These are phyloP conservation scores for Scaptomyza pallida DNA, from an alignment of 1,140 invertebrate genomes.

Conservation along the genomic window DNA sequence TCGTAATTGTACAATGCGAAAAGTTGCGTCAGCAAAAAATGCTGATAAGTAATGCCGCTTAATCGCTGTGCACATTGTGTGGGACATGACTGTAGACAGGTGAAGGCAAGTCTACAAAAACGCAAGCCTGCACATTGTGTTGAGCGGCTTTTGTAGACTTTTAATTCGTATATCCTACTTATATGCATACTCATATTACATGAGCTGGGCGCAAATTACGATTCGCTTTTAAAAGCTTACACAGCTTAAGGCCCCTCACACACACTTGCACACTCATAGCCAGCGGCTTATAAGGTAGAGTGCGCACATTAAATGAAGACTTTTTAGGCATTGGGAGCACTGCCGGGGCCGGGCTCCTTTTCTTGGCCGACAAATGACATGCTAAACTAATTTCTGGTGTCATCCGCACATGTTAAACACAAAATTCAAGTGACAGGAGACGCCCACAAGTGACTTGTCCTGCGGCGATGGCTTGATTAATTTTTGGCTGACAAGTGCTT, in stretches of 20 bases:
- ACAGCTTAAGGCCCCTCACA: conserved; percentile 6
- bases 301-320: background rate
- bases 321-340: conserved; percentile 26
- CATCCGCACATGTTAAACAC: conserved; percentile 69
- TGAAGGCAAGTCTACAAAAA: background rate
- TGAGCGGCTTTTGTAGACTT: background rate
- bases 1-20: conserved; percentile 74
- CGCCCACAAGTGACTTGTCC: conserved; percentile 50
- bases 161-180: too few relatives aligned
- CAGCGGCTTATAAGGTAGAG: conserved; percentile 15
- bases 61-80: conserved; percentile 1
- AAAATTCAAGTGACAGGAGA: conserved; percentile 57
- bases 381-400: conserved; percentile 76
- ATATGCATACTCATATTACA: background rate
- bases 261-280: background rate
- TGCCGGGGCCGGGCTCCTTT: conserved; percentile 13
- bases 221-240: conserved; percentile 26
- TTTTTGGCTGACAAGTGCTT: conserved; percentile 71
- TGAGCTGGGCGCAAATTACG: background rate
- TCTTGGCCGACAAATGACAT: conserved; percentile 58
- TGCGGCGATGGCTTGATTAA: conserved; percentile 65
- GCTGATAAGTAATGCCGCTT: conserved; percentile 52
- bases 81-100: conserved; percentile 21
- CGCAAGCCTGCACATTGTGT: background rate
- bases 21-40: conserved; percentile 58